phyloP scores from a whole-genome alignment of 1,140 invertebrate genomes.

The Lordiphosa collinella region DNA sequence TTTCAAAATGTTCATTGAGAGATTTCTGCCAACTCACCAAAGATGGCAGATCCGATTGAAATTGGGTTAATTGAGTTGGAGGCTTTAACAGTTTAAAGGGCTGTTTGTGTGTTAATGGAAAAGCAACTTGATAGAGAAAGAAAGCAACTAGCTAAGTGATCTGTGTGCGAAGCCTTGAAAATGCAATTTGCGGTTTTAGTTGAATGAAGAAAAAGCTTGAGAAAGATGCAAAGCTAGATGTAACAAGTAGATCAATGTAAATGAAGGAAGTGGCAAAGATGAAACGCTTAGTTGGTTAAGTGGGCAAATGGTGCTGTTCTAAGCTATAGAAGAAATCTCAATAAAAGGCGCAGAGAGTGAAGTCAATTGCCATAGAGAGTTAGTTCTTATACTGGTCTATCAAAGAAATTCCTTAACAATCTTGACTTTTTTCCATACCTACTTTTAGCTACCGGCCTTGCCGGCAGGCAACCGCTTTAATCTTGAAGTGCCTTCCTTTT shows the following conservation, averaged over 20 bases:
- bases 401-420: conserved; percentile 7
- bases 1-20: conserved; percentile 37
- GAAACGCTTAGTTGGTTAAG: too few relatives aligned
- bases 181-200: conserved; percentile 24
- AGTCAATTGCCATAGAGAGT: too few relatives aligned
- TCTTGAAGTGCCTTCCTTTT: neutral
- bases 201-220: conserved; percentile 17
- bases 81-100: conserved; percentile 25
- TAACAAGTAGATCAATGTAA: neutral
- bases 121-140: neutral
- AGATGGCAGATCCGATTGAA: conserved; percentile 42
- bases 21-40: conserved; percentile 43
- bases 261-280: neutral
- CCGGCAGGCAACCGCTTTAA: conserved; percentile 6
- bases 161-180: conserved; percentile 31
- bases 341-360: too few relatives aligned
- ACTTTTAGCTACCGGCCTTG: conserved; percentile 38
- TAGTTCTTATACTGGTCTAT: too few relatives aligned
- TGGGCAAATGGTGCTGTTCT: too few relatives aligned
- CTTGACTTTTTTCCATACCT: conserved; percentile 26
- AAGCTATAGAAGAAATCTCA: too few relatives aligned
- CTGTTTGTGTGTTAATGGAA: conserved; percentile 29
- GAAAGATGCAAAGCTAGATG: conserved; percentile 3
- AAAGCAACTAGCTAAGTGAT: conserved; percentile 6
- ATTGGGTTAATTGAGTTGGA: conserved; percentile 65